A percentile compares a stretch with the other conserved stretches of the same genome.
Conservation (phyloP, 30 jellyfish, hydroid and myxozoan genomes). For the Turritopsis rubra region DNA sequence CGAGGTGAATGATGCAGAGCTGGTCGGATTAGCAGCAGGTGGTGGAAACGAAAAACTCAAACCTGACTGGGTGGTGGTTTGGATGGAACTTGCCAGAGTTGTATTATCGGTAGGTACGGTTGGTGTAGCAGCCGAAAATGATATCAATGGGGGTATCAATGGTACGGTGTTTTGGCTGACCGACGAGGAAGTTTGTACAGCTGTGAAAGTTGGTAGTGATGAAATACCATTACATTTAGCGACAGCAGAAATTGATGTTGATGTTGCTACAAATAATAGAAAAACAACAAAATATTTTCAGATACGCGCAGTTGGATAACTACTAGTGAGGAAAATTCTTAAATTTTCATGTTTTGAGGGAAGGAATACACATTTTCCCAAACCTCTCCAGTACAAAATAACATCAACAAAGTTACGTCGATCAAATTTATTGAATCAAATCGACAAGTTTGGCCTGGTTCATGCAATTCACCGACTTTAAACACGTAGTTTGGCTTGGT, state of each 20-base stretch:
- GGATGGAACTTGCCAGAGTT: not conserved
- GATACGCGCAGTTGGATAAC: too few relatives aligned
- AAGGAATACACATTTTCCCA: too few relatives aligned
- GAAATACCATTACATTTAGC: not conserved
- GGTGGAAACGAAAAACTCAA: constrained; percentile 1
- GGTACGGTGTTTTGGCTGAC: not conserved
- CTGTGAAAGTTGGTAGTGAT: constrained; percentile 6
- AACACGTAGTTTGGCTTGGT: too few relatives aligned
- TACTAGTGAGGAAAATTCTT: too few relatives aligned
- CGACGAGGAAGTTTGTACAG: not conserved
- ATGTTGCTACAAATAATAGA: not conserved
- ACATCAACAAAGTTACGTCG: too few relatives aligned
- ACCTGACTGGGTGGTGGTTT: not conserved
- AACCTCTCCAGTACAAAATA: too few relatives aligned
- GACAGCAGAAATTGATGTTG: not conserved
- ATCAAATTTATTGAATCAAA: too few relatives aligned
- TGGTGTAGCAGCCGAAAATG: not conserved
- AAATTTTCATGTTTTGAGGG: too few relatives aligned
- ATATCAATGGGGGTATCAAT: not conserved
- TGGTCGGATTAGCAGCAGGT: not conserved
- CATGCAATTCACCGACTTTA: too few relatives aligned
- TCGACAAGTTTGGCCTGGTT: too few relatives aligned
- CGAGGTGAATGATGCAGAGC: not conserved
- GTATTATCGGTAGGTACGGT: not conserved
- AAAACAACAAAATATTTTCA: too few relatives aligned